Evolutionary conservation across 2,797 vertebrate species (phyloP).

Genomic region (Amblyopsis hoosieri): DNA sequence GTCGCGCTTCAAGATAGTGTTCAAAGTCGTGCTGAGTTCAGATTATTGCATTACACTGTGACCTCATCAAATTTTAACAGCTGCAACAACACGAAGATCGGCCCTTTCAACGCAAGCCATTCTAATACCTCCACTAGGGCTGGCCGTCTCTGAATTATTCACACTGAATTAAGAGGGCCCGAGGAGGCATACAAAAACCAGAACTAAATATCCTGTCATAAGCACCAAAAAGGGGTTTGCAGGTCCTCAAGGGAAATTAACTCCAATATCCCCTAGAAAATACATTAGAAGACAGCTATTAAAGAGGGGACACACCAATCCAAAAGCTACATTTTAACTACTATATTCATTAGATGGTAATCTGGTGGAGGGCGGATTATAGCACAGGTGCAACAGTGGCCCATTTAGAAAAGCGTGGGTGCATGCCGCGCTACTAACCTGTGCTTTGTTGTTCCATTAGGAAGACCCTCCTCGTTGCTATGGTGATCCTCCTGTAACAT

Average conservation of each 20-base stretch:
- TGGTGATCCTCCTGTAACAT: constrained; percentile 85
- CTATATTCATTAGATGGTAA: constrained; percentile 10
- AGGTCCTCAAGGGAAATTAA: background rate
- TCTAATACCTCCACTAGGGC: constrained; percentile 43
- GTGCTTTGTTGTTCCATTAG: constrained; percentile 89
- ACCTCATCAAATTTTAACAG: constrained; percentile 76
- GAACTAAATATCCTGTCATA: constrained; percentile 10
- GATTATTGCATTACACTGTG: constrained; percentile 66
- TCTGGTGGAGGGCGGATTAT: constrained; percentile 22
- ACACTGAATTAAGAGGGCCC: constrained; percentile 54
- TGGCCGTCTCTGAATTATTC: constrained; percentile 75
- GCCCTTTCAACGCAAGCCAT: constrained; percentile 56
- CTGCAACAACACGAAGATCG: constrained; percentile 37
- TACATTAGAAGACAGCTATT: background rate
- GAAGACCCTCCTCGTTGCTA: constrained; percentile 76
- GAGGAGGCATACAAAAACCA: too few species aligned
- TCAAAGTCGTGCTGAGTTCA: constrained; percentile 46
- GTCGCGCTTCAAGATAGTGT: too few species aligned
- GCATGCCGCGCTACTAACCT: constrained; percentile 79
- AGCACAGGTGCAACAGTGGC: constrained; percentile 4
- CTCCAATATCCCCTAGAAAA: background rate
- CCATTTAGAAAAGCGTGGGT: constrained; percentile 22
- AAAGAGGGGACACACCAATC: constrained; percentile 21
- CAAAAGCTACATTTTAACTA: constrained; percentile 17
- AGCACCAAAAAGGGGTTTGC: constrained; percentile 2